A percentile compares a stretch with the other conserved stretches of the same genome.
phyloP scores from a whole-genome alignment of 2,888 invertebrate genomes.

The Luperina testacea region DNA sequence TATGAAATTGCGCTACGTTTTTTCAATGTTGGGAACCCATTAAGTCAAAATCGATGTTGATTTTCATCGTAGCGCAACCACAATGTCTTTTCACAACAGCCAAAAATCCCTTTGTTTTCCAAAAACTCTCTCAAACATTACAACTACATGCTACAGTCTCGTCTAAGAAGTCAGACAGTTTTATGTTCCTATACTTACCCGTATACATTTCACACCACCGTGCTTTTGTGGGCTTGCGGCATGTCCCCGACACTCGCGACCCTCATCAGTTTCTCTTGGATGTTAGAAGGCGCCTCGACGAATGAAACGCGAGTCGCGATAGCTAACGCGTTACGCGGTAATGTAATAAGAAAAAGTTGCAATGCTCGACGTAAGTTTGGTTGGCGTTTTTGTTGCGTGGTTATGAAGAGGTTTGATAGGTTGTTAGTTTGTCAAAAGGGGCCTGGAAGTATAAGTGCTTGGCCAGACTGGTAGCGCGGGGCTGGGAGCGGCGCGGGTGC shows the following conservation, averaged over 20 bases:
- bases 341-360: constrained; percentile 48
- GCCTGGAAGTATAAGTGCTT: background rate
- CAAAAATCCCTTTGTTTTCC: constrained; percentile 7
- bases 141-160: constrained; percentile 9
- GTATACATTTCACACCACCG: constrained; percentile 58
- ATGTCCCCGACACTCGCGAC: constrained; percentile 70
- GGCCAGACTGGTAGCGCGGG: too few species aligned
- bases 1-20: background rate
- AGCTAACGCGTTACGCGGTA: constrained; percentile 38
- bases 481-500: too few species aligned
- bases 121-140: constrained; percentile 18
- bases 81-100: background rate
- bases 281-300: constrained; percentile 58
- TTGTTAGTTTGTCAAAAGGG: constrained; percentile 4
- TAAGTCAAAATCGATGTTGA: background rate
- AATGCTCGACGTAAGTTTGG: constrained; percentile 11
- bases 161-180: constrained; percentile 49
- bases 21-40: background rate
- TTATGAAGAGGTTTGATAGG: constrained; percentile 19
- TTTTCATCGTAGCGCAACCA: background rate
- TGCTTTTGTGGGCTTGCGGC: constrained; percentile 68
- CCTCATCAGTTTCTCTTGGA: constrained; percentile 73
- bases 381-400: constrained; percentile 20
- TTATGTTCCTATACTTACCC: constrained; percentile 18
- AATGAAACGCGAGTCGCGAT: constrained; percentile 48